Conservation (phyloP, 2,113 vertebrate species). For the Odocoileus virginianus region DNA sequence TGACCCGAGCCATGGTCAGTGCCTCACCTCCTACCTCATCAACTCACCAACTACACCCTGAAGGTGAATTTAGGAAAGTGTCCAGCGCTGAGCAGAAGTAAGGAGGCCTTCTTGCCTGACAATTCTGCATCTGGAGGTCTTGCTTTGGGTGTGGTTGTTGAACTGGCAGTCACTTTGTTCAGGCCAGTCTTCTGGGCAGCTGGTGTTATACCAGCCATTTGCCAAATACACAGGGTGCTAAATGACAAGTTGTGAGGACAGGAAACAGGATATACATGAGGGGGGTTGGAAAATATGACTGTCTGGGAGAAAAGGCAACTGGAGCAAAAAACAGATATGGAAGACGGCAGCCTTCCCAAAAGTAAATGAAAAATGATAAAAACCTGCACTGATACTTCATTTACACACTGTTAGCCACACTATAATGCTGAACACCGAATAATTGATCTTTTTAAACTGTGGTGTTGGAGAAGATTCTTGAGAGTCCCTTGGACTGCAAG, state of each 20-base stretch:
- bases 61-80: background rate
- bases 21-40: background rate
- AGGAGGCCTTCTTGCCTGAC: background rate
- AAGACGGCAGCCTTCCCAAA: background rate
- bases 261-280: background rate
- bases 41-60: background rate
- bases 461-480: background rate
- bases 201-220: background rate
- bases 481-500: background rate
- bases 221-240: background rate
- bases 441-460: background rate
- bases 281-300: background rate
- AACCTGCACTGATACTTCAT: background rate
- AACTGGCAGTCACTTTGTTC: background rate
- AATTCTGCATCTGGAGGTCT: background rate
- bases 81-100: fast-evolving
- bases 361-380: background rate
- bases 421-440: background rate
- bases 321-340: background rate
- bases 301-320: background rate
- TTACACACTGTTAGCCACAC: too few relatives aligned
- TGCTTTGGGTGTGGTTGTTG: background rate
- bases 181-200: slow-evolving; percentile 16
- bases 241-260: background rate
- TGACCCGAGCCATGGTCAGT: background rate